Base-by-base conservation (phyloP, 1,140 invertebrate species). In the Lordiphosa mommai region DNA sequence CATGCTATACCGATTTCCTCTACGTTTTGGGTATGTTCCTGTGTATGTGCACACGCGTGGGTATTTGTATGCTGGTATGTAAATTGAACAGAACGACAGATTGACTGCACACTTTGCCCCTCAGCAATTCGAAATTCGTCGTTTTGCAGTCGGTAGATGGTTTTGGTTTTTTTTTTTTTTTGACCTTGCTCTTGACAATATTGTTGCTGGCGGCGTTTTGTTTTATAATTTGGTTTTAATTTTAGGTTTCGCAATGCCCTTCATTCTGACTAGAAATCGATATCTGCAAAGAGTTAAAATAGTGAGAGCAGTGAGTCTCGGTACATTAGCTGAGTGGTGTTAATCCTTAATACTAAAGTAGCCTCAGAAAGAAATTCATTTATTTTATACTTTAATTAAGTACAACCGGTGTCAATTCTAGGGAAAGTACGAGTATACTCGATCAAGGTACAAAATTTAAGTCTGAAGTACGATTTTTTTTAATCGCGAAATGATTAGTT, bases 1-100 rank as follows among this genome's bases (percentile, higher is more conserved):
- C 87, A 88, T 88, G 74, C 77, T 82, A 82, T 48, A 67, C 61
- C 43, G 38, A 37, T 76, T 74, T 50, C 14, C 55, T 57, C 34
- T 55, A 8, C 29, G 23, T 43, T 27, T 27, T 10, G 34, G 12
- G 10, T 34, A 33, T 32, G 46, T 47, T 43, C 12, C 34, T n/a
- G 13, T 20, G 30, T 23, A 7, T 51, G 27, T 44, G 7, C 37
- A 6, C 13, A 7, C 34, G 40, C 46, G 29, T 12, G 60, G 23
- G 8, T 44, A 49, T 47, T n/a, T 32, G 12, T 30, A 7, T 48
- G 16, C 38, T 0, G 49, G 20, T 27, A 7, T 44, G 32, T 17
- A 17, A 17, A 17, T 32, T 40, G 10, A n/a, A 27, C 38, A 41
- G 20, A 41, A 20, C 23, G 38, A 17, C 38, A 43, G 40, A 43